Evolutionary conservation across 2,113 vertebrate genomes (phyloP).

Genomic region (Tachysurus fulvidraco): DNA sequence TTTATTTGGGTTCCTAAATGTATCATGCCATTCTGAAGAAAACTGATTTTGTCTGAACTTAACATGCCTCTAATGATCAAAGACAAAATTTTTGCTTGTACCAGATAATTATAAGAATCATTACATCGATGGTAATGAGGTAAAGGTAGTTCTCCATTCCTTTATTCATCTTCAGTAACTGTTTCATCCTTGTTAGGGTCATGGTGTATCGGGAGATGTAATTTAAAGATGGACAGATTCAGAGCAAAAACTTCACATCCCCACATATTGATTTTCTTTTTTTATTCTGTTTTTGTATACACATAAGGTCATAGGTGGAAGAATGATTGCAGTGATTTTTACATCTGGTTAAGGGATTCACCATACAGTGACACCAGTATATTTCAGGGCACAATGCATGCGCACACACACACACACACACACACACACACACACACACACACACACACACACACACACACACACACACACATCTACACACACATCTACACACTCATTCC

Average conservation of each 20-base stretch:
- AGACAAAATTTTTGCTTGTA: no score
- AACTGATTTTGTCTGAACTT: background rate
- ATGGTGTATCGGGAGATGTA: background rate
- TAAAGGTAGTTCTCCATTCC: no score
- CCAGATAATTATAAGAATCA: no score
- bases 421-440: background rate
- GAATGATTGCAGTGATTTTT: background rate
- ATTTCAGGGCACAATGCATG: background rate
- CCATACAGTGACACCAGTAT: no score
- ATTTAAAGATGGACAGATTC: background rate
- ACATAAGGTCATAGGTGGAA: background rate
- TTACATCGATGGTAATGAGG: no score
- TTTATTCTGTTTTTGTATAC: background rate
- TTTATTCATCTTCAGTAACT: no score
- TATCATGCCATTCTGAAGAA: background rate
- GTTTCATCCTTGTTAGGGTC: background rate
- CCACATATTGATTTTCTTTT: no score
- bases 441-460: background rate
- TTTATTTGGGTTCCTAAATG: background rate
- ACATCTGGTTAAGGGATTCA: background rate
- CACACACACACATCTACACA: background rate
- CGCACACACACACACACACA: background rate
- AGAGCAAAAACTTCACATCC: background rate
- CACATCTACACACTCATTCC: background rate
- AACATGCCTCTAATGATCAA: no score